Base-by-base conservation (phyloP, 2,113 vertebrate genomes). In the Mustela lutreola region DNA sequence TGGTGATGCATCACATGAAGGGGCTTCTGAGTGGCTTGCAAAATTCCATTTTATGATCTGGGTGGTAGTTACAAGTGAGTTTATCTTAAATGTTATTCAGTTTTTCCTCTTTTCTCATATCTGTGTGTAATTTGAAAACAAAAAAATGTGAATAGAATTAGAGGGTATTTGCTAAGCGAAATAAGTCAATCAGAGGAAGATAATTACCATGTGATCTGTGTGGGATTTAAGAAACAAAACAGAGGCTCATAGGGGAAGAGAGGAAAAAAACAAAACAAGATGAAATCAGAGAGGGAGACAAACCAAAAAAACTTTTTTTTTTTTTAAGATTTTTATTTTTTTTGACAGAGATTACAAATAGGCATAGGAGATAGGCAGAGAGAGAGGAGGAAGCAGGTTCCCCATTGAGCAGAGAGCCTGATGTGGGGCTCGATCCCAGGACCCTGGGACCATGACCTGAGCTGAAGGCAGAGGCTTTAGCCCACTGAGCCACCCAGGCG, bases 31-130 rank as follows among this genome's bases (percentile, higher is more conserved):
- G 48, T 87, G 8, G 33, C 31, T 67, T 75, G 18, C 26, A 88
- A 82, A 75, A n/a, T 76, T 91, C 24, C 70, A 36, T 45, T 87
- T 75, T 89, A 81, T 87, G n/a, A 88, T 83, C n/a, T 89, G 42
- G 5, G 1, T 89, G 50, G 33, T 60, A 60, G 24, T n/a, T 60
- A 60, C 36, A 62, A 33, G 8, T 70, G 83, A 83, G 15, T 78
- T 78, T n/a, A 50, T 12, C 33, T 91, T 87, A 82, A 91, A 82
- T 67, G 58, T 67, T 89, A 75, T 48, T 83, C 7, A 31, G 58
- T 85, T 84, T 31, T 75, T 73, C 16, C 16, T 81, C 1, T 42
- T n/a, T 89, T 89, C 22, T 45, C 50, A 24, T 60, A 70, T 80
- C 4, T 53, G 71, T 62, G 33, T 76, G 87, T 93, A 75, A 73